Base-by-base conservation (phyloP, 92 coral and sea anemone species). In the Heteractis magnifica region DNA sequence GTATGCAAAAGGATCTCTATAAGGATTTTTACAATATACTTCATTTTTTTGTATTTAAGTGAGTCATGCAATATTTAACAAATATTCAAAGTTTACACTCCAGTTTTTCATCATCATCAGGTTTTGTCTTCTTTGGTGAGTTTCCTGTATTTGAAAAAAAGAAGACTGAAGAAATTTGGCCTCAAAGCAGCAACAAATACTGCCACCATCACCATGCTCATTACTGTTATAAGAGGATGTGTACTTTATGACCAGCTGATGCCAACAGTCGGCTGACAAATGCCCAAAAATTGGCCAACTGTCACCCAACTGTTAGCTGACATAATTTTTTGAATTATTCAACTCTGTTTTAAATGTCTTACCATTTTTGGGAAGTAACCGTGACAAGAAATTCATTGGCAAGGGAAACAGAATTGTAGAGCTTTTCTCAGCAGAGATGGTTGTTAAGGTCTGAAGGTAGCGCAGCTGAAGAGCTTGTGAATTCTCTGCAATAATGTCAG, bases 381-480 rank as follows among this genome's bases (percentile, higher is more conserved):
- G 18, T 18, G 84, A 23, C 76, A 90, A 18, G 84, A 90, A 89
- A 62, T 86, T 83, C 73, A 89, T 85, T 6, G 97, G 92, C 75
- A 90, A 82, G 41, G 96, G 91, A 81, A 89, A 90, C 18, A 90
- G 59, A 19, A 91, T 80, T 6, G 91, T 88, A 2, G 91, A 88
- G 49, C 82, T 90, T 80, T 88, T 90, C 84, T 87, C 89, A 49
- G 89, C 90, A 41, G 94, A 87, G 81, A 91, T 88, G 74, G 91
- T 86, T 16, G 93, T 94, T 76, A 94, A 80, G 49, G 95, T 94
- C 79, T 94, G 98, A 51, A 94, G 85, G 86, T 94, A 94, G 77
- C 98, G 94, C 50, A 94, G 94, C 91, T 94, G 98, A 8, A 94
- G 84, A 3, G 98, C 98, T 19, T 91, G 92, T 13, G 98, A 91